Evolutionary conservation across 2,113 vertebrate genomes (phyloP), one percentile per base, ranked within the genome.

Genomic region (Climacteris rufus): DNA sequence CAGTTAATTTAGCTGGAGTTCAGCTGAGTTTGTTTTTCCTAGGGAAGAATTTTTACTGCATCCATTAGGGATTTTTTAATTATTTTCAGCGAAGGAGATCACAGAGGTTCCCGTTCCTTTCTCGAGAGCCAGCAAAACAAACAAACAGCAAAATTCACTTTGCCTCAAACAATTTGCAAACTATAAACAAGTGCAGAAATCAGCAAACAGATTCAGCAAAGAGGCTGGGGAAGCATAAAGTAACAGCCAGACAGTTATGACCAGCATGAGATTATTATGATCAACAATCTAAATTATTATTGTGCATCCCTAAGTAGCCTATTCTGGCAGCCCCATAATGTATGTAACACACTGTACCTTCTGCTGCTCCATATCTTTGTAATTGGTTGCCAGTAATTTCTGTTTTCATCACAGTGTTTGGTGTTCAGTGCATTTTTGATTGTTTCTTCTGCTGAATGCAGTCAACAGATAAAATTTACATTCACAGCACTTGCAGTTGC

Each of bases 221-320:
- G 40, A 77, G 92, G 28, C 92, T 81, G 39, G 75, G 85, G 90
- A 91, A 92, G n/a, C 82, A 95, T 95, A 92, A 96, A 96, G 76
- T 80, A 93, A 86, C 85, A 81, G 64, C 40, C 82, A 92, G 85
- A 83, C 71, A 77, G 71, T 96, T 96, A 97, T 45, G 87, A 87
- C 64, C 82, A 89, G 60, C 82, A 88, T 64, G 84, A 86, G 94
- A 93, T 80, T 93, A 95, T 91, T 70, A 83, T 68, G 82, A 95
- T 90, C 92, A 95, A 87, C 90, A 95, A 94, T 81, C 52, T 90
- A 90, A 93, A 97, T 93, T 94, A 94, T 90, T 90, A 92, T 90
- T 88, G 85, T 93, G 86, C 75, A 60, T 91, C 90, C 90, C 83
- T 92, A 88, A 96, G 76, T 89, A 88, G 88, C 87, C 72, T 77